Evolutionary conservation across 2,888 invertebrate genomes (phyloP).

Genomic region (Liposcelis brunnea): DNA sequence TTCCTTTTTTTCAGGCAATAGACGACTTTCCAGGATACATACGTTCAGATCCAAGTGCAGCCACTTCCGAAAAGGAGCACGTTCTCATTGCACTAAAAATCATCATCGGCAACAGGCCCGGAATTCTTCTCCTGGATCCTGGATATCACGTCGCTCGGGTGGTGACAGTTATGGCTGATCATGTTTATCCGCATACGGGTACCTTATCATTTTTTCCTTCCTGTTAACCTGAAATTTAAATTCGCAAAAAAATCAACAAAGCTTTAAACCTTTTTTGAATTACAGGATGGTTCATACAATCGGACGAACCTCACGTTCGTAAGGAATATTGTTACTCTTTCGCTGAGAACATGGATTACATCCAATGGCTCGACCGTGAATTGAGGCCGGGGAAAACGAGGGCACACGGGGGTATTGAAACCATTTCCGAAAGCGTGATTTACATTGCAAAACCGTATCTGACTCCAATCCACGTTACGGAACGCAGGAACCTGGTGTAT

Average conservation of each 20-base stretch:
- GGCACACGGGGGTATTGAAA: slow-evolving; percentile 32
- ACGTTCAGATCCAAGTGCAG: slow-evolving; percentile 21
- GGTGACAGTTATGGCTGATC: slow-evolving; percentile 73
- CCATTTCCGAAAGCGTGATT: slow-evolving; percentile 53
- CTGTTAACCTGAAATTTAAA: background rate
- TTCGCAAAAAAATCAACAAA: no score
- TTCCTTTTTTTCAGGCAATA: slow-evolving; percentile 23
- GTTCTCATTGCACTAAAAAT: slow-evolving; percentile 64
- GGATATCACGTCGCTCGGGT: slow-evolving; percentile 79
- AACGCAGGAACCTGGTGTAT: slow-evolving; percentile 75
- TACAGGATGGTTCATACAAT: slow-evolving; percentile 67
- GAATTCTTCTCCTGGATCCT: slow-evolving; percentile 70
- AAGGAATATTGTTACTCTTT: slow-evolving; percentile 73
- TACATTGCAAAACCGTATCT: slow-evolving; percentile 64
- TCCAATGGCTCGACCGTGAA: slow-evolving; percentile 73
- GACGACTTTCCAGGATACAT: slow-evolving; percentile 29
- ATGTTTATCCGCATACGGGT: slow-evolving; percentile 72
- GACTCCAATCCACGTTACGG: slow-evolving; percentile 69
- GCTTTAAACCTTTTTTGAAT: no score
- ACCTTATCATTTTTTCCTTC: slow-evolving; percentile 17
- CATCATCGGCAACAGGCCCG: slow-evolving; percentile 51
- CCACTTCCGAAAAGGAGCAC: slow-evolving; percentile 69
- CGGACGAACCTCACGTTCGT: slow-evolving; percentile 53
- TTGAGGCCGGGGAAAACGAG: slow-evolving; percentile 28
- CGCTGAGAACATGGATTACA: slow-evolving; percentile 51